These are phyloP conservation scores for Microhierax caerulescens DNA, from an alignment of 2,797 vertebrate species.

Conservation along the genomic window DNA sequence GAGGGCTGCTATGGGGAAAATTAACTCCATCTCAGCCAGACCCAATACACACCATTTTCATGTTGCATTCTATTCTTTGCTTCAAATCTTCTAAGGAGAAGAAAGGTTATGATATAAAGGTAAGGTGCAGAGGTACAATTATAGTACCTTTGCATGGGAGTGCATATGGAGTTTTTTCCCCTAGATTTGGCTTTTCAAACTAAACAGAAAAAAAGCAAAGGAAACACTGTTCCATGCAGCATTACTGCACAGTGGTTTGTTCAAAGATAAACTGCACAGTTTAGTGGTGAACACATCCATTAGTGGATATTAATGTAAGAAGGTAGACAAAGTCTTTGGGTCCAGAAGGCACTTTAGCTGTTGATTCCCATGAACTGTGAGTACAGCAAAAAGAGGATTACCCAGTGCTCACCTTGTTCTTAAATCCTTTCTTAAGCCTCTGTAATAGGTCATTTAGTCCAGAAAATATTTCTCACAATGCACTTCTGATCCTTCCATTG, in stretches of 20 bases:
- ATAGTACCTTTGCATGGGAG: neutral
- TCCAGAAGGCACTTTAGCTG: neutral
- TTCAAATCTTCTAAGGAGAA: neutral
- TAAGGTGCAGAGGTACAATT: neutral
- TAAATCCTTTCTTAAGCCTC: neutral
- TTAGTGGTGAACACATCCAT: neutral
- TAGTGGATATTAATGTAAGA: neutral
- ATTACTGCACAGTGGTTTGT: neutral
- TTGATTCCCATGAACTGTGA: neutral
- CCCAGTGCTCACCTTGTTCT: neutral
- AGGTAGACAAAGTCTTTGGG: neutral
- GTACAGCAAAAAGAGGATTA: neutral
- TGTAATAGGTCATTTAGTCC: neutral
- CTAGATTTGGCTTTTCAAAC: neutral
- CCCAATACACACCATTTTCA: neutral
- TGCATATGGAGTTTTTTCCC: accelerated
- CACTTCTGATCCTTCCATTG: neutral
- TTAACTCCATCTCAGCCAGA: neutral
- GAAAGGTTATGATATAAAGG: neutral
- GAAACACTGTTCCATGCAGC: neutral
- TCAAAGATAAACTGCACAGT: neutral
- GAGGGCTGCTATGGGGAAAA: neutral
- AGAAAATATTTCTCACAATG: neutral
- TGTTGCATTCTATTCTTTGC: neutral
- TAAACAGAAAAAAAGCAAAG: neutral